Evolutionary conservation across 2,113 vertebrate genomes (phyloP), one percentile per base, ranked within the genome.

Genomic region (Phalacrocorax carbo): DNA sequence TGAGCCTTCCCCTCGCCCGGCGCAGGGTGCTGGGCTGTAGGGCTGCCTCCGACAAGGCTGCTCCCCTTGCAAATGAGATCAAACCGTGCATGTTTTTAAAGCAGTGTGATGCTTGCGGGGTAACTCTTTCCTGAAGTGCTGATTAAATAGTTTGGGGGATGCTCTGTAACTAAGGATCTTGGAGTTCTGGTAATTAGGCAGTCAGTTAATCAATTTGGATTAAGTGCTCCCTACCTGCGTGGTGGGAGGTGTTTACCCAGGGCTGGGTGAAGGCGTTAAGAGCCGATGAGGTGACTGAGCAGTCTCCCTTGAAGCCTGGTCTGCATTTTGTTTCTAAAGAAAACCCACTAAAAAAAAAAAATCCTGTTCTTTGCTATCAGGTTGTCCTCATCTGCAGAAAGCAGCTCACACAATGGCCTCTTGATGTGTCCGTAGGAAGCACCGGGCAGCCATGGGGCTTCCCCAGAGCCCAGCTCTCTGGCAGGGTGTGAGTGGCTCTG

Each of bases 321-420:
- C 52, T 84, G 84, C 65, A 19, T 61, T 36, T 55, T 15, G 18
- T 15, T 81, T 54, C 30, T 36, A 40, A 9, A n/a, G 72, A 85
- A 73, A 68, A 26, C 10, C 6, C 57, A 30, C 26, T n/a, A 61
- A 91, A 49, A 49, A 68, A 27, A 70, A 91, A 49, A 88, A 69
- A 29, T 34, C 51, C 21, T 87, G 52, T 32, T 55, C 19, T 48
- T 77, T 61, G 32, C 15, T 78, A 29, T 19, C n/a, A 40, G 55
- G 40, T 9, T 16, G 30, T 36, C 13, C 27, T 62, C 7, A 11
- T 5, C 64, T 34, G 55, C 69, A 91, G 46, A 65, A 69, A 70
- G 21, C 22, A 72, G 60, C 54, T 72, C 0, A 0, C 12, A 2
- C 40, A 5, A 0, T 7, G 22, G 34, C 29, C 22, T 66, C 25